These are phyloP conservation scores for Gymnoscopelus microlampas DNA, from an alignment of 2,797 vertebrate genomes.

Conservation along the genomic window DNA sequence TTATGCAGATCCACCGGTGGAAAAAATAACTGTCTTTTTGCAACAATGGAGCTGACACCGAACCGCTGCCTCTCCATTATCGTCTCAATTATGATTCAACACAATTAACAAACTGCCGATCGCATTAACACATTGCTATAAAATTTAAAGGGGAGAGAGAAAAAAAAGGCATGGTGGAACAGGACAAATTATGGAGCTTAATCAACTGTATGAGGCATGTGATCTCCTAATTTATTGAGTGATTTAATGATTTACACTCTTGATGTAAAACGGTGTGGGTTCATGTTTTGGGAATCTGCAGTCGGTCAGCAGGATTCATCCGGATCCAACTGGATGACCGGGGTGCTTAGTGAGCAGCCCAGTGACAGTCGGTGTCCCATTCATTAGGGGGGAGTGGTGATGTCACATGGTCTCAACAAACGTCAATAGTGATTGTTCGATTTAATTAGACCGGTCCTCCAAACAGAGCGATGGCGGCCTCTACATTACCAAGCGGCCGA, in stretches of 20 bases:
- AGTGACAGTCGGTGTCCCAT: too few relatives aligned
- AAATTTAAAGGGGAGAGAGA: neutral
- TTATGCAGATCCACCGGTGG: conserved; percentile 54
- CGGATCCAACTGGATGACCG: too few relatives aligned
- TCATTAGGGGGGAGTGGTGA: too few relatives aligned
- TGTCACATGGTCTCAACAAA: too few relatives aligned
- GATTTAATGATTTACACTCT: conserved; percentile 41
- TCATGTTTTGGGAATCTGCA: conserved; percentile 17
- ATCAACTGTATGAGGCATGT: conserved; percentile 32
- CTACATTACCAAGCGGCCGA: too few relatives aligned
- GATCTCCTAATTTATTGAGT: conserved; percentile 41
- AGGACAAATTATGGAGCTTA: conserved; percentile 42
- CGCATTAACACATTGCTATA: conserved; percentile 35
- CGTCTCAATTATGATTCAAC: conserved; percentile 51
- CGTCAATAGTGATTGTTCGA: too few relatives aligned
- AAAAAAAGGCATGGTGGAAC: conserved; percentile 22
- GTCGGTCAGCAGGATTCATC: neutral
- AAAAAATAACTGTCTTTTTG: conserved; percentile 58
- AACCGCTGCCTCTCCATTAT: conserved; percentile 54
- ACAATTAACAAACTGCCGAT: conserved; percentile 55
- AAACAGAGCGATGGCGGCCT: too few relatives aligned
- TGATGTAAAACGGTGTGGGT: conserved; percentile 15
- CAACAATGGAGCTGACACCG: conserved; percentile 49
- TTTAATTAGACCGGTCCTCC: too few relatives aligned
- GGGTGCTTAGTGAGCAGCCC: too few relatives aligned